A percentile compares a stretch with the other conserved stretches of the same genome.
These are phyloP conservation scores for Salminus brasiliensis DNA, from an alignment of 2,113 vertebrate genomes.

Conservation along the genomic window DNA sequence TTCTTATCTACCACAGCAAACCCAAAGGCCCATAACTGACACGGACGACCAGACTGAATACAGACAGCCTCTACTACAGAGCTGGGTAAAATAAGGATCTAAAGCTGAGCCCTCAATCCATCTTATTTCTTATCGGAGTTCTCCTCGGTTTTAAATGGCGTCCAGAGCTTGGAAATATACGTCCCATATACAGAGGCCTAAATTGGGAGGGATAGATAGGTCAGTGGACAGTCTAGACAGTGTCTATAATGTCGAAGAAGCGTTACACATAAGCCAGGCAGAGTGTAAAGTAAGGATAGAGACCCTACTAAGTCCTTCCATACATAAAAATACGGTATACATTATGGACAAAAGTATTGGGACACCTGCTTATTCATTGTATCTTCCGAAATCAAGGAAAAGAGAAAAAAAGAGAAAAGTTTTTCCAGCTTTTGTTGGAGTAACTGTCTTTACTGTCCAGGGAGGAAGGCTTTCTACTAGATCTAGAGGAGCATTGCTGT, in stretches of 20 bases:
- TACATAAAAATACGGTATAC: too few relatives aligned
- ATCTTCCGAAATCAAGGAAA: too few relatives aligned
- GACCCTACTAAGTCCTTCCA: too few relatives aligned
- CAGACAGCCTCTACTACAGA: background rate
- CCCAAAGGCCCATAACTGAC: background rate
- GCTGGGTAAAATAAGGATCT: background rate
- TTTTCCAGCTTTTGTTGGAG: too few relatives aligned
- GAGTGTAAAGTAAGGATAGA: background rate
- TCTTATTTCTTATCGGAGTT: too few relatives aligned
- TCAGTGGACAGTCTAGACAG: background rate
- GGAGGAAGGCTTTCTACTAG: too few relatives aligned
- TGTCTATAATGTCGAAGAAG: background rate
- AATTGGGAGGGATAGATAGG: background rate
- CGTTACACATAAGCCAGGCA: background rate
- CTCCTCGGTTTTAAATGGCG: background rate
- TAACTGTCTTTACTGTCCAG: too few relatives aligned
- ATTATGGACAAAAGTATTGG: too few relatives aligned
- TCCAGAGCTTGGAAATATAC: background rate
- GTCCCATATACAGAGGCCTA: background rate
- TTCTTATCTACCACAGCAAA: constrained; percentile 31
- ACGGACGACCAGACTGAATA: background rate
- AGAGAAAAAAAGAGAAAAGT: too few relatives aligned
- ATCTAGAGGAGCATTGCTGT: too few relatives aligned
- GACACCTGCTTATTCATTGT: too few relatives aligned
- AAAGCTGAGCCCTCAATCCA: background rate